These are phyloP conservation scores for Myotis planiceps DNA, from an alignment of 2,797 vertebrate species.

Conservation along the genomic window DNA sequence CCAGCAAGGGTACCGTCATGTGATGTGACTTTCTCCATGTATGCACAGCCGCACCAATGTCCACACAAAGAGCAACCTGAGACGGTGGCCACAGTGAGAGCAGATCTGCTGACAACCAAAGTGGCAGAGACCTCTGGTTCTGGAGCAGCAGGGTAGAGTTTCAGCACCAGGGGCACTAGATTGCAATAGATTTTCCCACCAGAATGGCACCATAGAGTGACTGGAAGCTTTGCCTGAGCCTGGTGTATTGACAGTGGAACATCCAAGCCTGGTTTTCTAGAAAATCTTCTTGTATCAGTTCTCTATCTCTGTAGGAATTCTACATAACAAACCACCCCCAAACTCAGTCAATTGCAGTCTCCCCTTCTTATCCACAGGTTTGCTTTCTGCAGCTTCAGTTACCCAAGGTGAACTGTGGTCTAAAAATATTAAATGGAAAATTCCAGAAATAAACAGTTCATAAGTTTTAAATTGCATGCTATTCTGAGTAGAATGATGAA, in stretches of 20 bases:
- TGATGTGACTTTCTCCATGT: background rate
- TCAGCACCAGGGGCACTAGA: background rate
- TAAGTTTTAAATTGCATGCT: background rate
- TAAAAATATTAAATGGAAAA: background rate
- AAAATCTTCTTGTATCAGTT: constrained; percentile 6
- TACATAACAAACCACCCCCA: background rate
- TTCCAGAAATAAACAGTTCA: background rate
- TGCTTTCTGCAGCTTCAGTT: background rate
- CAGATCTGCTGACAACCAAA: background rate
- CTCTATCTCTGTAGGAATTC: background rate
- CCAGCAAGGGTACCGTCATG: background rate
- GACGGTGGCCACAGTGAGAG: background rate
- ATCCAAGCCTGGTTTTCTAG: background rate
- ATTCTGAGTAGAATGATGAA: background rate
- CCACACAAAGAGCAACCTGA: background rate
- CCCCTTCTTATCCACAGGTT: background rate
- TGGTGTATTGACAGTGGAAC: background rate
- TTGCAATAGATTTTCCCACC: background rate
- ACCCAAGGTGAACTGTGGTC: background rate
- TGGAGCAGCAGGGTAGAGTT: background rate
- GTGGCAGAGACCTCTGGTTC: background rate
- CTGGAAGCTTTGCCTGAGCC: background rate
- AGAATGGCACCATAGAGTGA: background rate
- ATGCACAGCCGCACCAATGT: background rate
- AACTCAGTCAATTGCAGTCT: background rate